Conservation (phyloP, 35 echinoderm and acorn worm genomes). For the Antedon bifida region DNA sequence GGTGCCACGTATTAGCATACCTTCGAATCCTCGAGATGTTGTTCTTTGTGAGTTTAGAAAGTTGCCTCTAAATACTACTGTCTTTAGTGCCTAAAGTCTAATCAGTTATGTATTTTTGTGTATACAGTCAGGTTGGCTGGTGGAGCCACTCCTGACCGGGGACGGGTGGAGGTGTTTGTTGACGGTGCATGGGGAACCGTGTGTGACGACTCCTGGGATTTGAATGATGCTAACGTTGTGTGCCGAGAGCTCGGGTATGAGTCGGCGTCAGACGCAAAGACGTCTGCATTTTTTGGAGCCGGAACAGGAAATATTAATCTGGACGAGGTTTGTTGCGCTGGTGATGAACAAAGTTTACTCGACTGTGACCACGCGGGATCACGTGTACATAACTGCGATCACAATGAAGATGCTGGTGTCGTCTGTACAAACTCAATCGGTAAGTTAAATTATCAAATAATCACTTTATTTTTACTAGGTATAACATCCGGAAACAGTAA, state of each 20-base stretch:
- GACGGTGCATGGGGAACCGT: constrained; percentile 27
- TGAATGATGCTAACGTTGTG: constrained; percentile 12
- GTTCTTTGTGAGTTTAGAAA: too few species aligned
- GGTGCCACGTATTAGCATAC: too few species aligned
- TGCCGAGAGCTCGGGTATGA: constrained; percentile 7
- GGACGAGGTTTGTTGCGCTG: constrained; percentile 27
- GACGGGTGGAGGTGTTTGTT: constrained; percentile 19
- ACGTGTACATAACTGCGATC: constrained; percentile 23
- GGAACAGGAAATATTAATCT: constrained; percentile 15
- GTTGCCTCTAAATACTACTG: too few species aligned
- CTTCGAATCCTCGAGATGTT: too few species aligned
- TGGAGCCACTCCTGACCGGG: background rate
- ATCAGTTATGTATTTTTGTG: too few species aligned
- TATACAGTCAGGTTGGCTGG: background rate
- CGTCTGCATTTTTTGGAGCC: background rate
- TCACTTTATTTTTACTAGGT: too few species aligned
- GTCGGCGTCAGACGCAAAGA: background rate
- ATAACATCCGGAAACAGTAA: too few species aligned
- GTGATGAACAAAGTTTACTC: constrained; percentile 17
- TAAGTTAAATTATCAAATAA: background rate
- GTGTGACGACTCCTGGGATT: constrained; percentile 24
- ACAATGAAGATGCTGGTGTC: constrained; percentile 41
- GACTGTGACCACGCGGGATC: constrained; percentile 24
- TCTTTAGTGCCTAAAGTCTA: too few species aligned
- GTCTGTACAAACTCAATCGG: constrained; percentile 6